Base-by-base conservation (phyloP, 2,113 vertebrate genomes). In the Chaetura pelagica region DNA sequence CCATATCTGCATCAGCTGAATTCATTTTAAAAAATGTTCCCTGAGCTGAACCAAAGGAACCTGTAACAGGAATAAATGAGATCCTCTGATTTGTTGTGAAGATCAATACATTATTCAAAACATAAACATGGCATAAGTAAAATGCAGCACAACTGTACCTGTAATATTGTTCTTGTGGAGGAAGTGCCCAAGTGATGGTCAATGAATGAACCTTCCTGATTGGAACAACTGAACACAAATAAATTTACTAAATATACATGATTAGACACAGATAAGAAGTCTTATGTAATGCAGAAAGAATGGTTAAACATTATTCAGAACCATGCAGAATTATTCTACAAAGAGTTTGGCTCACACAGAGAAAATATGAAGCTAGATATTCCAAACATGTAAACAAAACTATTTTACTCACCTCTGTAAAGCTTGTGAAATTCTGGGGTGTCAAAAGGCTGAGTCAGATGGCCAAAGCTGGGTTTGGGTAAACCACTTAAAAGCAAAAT, bases 141-240 rank as follows among this genome's bases (percentile, higher is more conserved):
- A 93, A 90, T 6, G 49, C 52, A 91, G 68, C 52, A 63, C 16
- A 27, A 54, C 14, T 15, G 55, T 97, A 99, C 99, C 99, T 99
- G 98, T 99, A 99, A 97, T 99, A 97, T 62, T 98, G 97, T 24
- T 98, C 98, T 87, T 99, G 99, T 16, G 99, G 99, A 1, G 99
- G 99, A 64, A 99, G 98, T 5, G 99, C 99, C 99, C 99, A 99
- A 71, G 98, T 99, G 97, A 99, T 98, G 91, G 97, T 99, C 97
- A 99, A 77, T 84, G 99, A 99, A 55, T 99, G 99, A 89, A 99
- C 98, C 76, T 99, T 99, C 97, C 98, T 98, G 96, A 99, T 98
- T 59, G 99, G 99, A 96, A 99, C 98, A 97, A 99, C 99, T 99
- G 97, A 55, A 98, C 35, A 97, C 88, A 97, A 97, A 90, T 42